A percentile compares a stretch with the other conserved stretches of the same genome.
phyloP scores from a whole-genome alignment of 2,888 invertebrate species.

The Drosophila meridionalis region DNA sequence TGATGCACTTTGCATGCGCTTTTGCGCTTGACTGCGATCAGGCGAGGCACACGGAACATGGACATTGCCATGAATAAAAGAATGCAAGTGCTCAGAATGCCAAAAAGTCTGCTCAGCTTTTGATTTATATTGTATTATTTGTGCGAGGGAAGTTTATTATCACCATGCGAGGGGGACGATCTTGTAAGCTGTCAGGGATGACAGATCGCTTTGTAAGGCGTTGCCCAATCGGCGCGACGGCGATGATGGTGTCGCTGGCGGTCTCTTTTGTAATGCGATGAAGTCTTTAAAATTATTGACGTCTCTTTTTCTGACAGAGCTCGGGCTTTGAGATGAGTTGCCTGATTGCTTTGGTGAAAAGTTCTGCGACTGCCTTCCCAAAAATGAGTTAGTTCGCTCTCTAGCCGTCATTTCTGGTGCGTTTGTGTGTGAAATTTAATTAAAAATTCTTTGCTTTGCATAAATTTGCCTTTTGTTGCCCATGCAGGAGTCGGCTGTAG shows the following conservation, averaged over 20 bases:
- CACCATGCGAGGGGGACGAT: constrained; percentile 44
- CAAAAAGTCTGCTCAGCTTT: constrained; percentile 56
- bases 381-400: constrained; percentile 25
- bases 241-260: constrained; percentile 22
- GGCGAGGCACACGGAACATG: neutral
- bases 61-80: neutral
- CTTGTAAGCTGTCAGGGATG: constrained; percentile 74
- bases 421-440: constrained; percentile 73
- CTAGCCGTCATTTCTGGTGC: constrained; percentile 32
- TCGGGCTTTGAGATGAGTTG: constrained; percentile 35
- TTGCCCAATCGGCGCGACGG: constrained; percentile 42
- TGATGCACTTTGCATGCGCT: constrained; percentile 61
- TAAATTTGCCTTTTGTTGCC: constrained; percentile 73
- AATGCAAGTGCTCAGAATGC: constrained; percentile 3
- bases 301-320: constrained; percentile 32
- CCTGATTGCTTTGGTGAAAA: constrained; percentile 44
- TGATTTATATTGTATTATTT: constrained; percentile 69
- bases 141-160: constrained; percentile 59
- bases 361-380: constrained; percentile 26
- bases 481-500: neutral
- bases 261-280: constrained; percentile 46
- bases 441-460: constrained; percentile 77
- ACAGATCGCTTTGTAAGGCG: constrained; percentile 69
- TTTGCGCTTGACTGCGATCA: constrained; percentile 55
- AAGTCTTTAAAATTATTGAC: constrained; percentile 63